A percentile compares a stretch with the other conserved stretches of the same genome.
These are phyloP conservation scores for Apis mellifera DNA, from an alignment of 1,140 invertebrate genomes.

Conservation along the genomic window DNA sequence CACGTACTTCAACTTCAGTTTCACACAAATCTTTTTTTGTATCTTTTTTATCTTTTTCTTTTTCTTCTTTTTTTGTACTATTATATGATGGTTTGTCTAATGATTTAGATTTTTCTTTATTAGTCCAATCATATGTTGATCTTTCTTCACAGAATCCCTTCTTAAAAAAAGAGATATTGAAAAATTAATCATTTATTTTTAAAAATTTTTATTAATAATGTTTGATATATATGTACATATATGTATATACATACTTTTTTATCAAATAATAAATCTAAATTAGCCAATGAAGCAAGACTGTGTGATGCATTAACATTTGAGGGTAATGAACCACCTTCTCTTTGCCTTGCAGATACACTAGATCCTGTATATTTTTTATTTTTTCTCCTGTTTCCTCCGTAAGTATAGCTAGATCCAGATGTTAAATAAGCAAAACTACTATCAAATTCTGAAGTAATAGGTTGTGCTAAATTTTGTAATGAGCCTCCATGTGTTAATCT, in stretches of 20 bases:
- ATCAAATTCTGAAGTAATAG: conserved; percentile 77
- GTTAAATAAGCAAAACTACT: conserved; percentile 75
- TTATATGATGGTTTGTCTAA: conserved; percentile 75
- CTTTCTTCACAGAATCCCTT: conserved; percentile 75
- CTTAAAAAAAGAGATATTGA: conserved; percentile 53
- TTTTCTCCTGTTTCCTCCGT: conserved; percentile 72
- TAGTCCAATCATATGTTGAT: conserved; percentile 75
- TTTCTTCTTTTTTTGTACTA: conserved; percentile 72
- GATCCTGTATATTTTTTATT: conserved; percentile 75
- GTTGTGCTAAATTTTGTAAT: conserved; percentile 82
- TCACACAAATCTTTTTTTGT: conserved; percentile 63
- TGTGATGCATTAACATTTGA: conserved; percentile 83
- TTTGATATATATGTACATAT: neutral
- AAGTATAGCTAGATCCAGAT: conserved; percentile 76
- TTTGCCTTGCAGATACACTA: conserved; percentile 84
- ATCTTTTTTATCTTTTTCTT: conserved; percentile 77
- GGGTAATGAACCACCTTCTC: conserved; percentile 85
- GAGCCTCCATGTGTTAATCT: conserved; percentile 83
- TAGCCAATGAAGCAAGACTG: conserved; percentile 75
- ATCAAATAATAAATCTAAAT: conserved; percentile 78
- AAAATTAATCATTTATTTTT: neutral
- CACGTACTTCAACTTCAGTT: conserved; percentile 65
- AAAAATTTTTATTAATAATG: neutral
- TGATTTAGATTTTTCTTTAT: conserved; percentile 78
- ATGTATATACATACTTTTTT: conserved; percentile 72